These are phyloP conservation scores for Tragelaphus buxtoni DNA, from an alignment of 2,113 vertebrate genomes.

Conservation along the genomic window DNA sequence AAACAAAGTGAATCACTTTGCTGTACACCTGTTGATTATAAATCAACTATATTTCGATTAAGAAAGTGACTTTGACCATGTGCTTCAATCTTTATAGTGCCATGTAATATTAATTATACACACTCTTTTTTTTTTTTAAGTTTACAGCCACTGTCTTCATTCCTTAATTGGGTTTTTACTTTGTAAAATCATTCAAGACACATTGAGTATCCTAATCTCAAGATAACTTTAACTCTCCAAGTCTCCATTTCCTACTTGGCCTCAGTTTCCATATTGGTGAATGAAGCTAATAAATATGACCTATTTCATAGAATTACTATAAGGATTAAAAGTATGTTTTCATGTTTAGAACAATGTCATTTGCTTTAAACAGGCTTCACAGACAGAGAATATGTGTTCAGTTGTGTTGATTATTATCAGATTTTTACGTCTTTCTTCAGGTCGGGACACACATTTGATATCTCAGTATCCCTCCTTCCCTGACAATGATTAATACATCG, in stretches of 20 bases:
- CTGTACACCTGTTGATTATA: neutral
- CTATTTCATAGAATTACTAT: neutral
- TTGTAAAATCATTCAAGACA: slow-evolving; percentile 32
- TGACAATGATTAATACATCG: neutral
- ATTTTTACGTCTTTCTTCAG: neutral
- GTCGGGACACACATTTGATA: neutral
- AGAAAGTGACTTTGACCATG: neutral
- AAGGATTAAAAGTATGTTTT: neutral
- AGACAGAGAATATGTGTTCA: neutral
- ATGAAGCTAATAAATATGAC: neutral
- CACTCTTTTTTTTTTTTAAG: neutral
- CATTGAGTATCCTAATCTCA: neutral
- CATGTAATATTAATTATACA: neutral
- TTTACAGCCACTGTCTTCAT: neutral
- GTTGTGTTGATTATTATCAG: neutral
- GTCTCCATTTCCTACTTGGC: neutral
- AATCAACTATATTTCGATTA: neutral
- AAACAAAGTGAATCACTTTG: neutral
- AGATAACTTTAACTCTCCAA: neutral
- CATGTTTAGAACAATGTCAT: neutral
- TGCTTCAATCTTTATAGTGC: neutral
- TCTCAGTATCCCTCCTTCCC: neutral
- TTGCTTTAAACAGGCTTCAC: neutral
- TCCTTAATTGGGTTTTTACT: slow-evolving; percentile 13
- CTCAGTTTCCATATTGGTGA: neutral